Percentiles rank a stretch among this genome's conserved stretches.
Evolutionary conservation across 2,113 vertebrate species (phyloP).

Genomic region (Osmerus eperlanus): DNA sequence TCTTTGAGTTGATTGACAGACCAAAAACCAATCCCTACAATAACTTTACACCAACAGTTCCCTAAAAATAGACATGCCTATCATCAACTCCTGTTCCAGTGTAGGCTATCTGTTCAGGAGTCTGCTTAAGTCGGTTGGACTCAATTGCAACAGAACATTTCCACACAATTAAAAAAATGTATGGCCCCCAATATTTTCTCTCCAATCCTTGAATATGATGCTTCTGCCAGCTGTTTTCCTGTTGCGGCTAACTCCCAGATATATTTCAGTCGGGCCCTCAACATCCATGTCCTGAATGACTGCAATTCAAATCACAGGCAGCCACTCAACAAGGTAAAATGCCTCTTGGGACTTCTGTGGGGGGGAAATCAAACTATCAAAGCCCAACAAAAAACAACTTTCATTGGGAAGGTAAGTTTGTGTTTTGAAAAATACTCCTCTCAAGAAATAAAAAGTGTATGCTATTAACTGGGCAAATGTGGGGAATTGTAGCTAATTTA

Average conservation of each 20-base stretch:
- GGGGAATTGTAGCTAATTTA: too few relatives aligned
- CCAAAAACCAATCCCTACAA: too few relatives aligned
- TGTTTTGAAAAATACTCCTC: too few relatives aligned
- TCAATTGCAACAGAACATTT: not conserved
- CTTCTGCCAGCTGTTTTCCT: constrained; percentile 10
- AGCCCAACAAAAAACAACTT: too few relatives aligned
- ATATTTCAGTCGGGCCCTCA: constrained; percentile 2
- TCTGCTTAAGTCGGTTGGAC: not conserved
- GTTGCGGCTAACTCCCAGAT: constrained; percentile 11
- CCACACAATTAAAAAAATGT: not conserved
- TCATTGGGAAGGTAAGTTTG: too few relatives aligned
- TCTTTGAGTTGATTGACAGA: too few relatives aligned
- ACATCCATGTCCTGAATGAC: not conserved
- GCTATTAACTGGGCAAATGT: too few relatives aligned
- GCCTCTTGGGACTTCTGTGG: too few relatives aligned
- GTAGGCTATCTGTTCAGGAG: not conserved
- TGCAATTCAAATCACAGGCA: constrained; percentile 16
- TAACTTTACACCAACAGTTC: not conserved
- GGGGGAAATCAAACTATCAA: too few relatives aligned
- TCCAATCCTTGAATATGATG: constrained; percentile 6
- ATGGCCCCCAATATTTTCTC: not conserved
- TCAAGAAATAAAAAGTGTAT: too few relatives aligned
- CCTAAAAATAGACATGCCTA: not conserved
- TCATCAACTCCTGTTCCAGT: not conserved
- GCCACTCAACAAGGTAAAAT: not conserved